phyloP scores from a whole-genome alignment of 2,888 invertebrate genomes.

The Melanotus villosus region DNA sequence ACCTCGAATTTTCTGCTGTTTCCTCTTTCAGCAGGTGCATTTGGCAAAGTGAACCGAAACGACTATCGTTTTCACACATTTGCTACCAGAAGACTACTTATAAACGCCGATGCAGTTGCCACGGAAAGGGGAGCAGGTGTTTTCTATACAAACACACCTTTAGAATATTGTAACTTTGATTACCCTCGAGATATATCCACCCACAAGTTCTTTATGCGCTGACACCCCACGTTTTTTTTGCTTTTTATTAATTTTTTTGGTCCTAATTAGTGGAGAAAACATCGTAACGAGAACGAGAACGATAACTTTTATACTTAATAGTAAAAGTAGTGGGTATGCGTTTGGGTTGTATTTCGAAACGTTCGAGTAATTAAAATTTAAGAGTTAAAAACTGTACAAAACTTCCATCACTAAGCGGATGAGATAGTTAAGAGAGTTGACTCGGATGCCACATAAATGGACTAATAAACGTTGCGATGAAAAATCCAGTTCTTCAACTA shows the following conservation, averaged over 20 bases:
- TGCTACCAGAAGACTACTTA: constrained; percentile 20
- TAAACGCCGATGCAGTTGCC: constrained; percentile 6
- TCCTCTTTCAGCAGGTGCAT: constrained; percentile 18
- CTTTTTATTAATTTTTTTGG: background rate
- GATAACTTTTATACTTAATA: background rate
- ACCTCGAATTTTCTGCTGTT: constrained; percentile 11
- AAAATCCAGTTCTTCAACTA: constrained; percentile 22
- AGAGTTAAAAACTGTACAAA: background rate
- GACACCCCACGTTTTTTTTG: constrained; percentile 8
- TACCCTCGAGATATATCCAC: constrained; percentile 19
- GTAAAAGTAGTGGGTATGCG: background rate
- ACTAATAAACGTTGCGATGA: constrained; percentile 11
- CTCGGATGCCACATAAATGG: background rate
- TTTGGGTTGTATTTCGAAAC: too few species aligned
- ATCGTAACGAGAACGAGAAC: background rate
- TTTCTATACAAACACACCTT: constrained; percentile 14
- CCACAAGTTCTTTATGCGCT: constrained; percentile 15
- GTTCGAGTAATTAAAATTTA: background rate
- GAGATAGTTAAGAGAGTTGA: background rate
- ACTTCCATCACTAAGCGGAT: background rate
- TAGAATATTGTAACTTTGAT: constrained; percentile 7
- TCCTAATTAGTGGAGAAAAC: background rate
- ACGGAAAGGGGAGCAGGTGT: constrained; percentile 12
- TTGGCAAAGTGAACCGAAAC: background rate
- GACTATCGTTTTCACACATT: constrained; percentile 20